These are phyloP conservation scores for Trogon melanurus DNA, from an alignment of 2,113 vertebrate species.

Conservation along the genomic window DNA sequence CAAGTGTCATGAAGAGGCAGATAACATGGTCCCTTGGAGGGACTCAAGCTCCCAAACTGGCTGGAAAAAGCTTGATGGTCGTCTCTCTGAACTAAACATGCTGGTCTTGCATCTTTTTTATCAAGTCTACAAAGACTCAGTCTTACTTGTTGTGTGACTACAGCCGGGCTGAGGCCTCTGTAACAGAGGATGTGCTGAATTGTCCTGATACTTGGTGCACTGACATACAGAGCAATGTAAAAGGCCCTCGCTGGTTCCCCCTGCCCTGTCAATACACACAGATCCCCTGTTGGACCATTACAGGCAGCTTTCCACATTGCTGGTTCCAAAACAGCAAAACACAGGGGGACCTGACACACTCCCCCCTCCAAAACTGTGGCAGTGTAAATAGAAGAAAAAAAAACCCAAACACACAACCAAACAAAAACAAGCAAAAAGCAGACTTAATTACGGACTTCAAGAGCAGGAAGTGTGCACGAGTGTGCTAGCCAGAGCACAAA, in stretches of 20 bases:
- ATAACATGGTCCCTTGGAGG: fast-evolving
- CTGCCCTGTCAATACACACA: not conserved
- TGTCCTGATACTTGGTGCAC: not conserved
- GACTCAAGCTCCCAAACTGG: not conserved
- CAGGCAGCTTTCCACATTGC: not conserved
- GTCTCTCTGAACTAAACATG: not conserved
- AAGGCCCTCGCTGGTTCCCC: not conserved
- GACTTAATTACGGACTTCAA: conserved; percentile 40
- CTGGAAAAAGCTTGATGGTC: not conserved
- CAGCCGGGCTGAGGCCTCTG: not conserved
- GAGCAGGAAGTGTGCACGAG: conserved; percentile 41
- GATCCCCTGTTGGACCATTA: not conserved
- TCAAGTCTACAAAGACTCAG: not conserved
- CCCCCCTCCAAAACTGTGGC: not conserved
- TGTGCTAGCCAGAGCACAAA: conserved; percentile 45
- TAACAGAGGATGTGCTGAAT: not conserved
- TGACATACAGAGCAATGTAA: not conserved
- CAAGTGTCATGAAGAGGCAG: not conserved
- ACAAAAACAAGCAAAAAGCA: not conserved
- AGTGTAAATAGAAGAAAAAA: not conserved
- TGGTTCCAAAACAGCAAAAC: not conserved
- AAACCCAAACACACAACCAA: not conserved
- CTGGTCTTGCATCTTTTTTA: not conserved
- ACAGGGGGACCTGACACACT: not conserved
- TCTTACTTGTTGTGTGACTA: not conserved